A percentile compares a stretch with the other conserved stretches of the same genome.
These are phyloP conservation scores for Andrena cerasifolii DNA, from an alignment of 1,140 invertebrate genomes.

Conservation along the genomic window DNA sequence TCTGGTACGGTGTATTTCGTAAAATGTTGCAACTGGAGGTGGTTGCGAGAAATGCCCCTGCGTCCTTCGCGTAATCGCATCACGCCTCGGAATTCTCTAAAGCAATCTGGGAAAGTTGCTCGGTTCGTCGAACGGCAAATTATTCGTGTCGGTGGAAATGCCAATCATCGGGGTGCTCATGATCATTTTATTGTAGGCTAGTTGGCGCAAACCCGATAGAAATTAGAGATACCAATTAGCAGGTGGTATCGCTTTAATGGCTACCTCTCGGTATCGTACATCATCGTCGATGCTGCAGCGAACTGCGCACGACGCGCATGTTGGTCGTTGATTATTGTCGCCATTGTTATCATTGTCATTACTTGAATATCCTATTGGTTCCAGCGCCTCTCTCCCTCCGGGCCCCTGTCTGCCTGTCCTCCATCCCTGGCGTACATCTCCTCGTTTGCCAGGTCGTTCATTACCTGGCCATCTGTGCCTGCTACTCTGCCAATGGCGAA, in stretches of 20 bases:
- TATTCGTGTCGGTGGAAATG: background rate
- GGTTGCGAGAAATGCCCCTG: background rate
- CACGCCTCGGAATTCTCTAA: background rate
- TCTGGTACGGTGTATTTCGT: background rate
- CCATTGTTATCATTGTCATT: constrained; percentile 66
- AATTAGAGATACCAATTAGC: constrained; percentile 68
- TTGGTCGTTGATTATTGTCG: constrained; percentile 61
- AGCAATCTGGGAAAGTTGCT: constrained; percentile 32
- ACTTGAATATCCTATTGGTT: constrained; percentile 64
- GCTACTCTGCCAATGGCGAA: constrained; percentile 21
- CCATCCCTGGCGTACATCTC: background rate
- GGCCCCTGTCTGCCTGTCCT: background rate
- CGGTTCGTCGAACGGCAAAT: constrained; percentile 23
- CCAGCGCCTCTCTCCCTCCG: background rate
- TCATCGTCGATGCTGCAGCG: constrained; percentile 54
- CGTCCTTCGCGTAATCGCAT: background rate
- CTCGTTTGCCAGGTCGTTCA: constrained; percentile 25
- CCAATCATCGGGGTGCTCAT: background rate
- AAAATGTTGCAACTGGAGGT: constrained; percentile 5
- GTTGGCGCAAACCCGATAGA: constrained; percentile 42
- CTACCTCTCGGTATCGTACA: constrained; percentile 47
- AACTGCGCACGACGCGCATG: constrained; percentile 52
- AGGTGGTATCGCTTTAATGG: constrained; percentile 64
- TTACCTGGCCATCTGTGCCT: constrained; percentile 26
- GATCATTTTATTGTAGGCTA: constrained; percentile 50